Evolutionary conservation across 2,888 invertebrate genomes (phyloP).

Genomic region (Imbricaverruca yamaguchii): DNA sequence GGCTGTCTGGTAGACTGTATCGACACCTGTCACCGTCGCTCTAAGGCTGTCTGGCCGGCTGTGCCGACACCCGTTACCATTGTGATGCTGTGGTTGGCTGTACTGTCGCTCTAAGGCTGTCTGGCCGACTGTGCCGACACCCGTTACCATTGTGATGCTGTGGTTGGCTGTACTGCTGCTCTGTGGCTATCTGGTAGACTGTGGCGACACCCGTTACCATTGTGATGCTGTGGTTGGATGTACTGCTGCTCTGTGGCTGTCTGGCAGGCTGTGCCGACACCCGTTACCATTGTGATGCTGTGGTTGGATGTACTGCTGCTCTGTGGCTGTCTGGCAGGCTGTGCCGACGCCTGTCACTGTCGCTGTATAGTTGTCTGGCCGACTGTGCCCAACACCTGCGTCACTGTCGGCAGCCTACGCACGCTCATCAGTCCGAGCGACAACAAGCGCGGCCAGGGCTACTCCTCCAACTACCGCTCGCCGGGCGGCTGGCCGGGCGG

Average conservation of each 20-base stretch:
- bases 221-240: not conserved
- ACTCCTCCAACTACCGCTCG: conserved; percentile 1
- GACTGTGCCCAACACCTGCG: not conserved
- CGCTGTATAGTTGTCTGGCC: not conserved
- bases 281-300: conserved; percentile 35
- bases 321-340: not conserved
- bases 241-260: conserved; percentile 12
- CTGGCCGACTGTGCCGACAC: no score
- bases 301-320: not conserved
- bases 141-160: no score
- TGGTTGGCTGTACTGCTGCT: not conserved
- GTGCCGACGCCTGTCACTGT: not conserved
- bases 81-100: no score
- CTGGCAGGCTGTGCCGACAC: not conserved
- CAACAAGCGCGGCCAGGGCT: not conserved
- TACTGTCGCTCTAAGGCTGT: no score
- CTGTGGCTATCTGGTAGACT: not conserved
- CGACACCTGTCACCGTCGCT: no score
- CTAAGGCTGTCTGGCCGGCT: no score
- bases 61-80: no score
- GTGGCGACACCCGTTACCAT: conserved; percentile 23
- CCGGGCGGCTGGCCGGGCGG: not conserved
- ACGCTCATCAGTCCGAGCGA: conserved; percentile 1
- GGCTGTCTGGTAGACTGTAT: no score
- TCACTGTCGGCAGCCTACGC: not conserved